phyloP scores from a whole-genome alignment of 2,113 vertebrate genomes.

The Panthera uncia region DNA sequence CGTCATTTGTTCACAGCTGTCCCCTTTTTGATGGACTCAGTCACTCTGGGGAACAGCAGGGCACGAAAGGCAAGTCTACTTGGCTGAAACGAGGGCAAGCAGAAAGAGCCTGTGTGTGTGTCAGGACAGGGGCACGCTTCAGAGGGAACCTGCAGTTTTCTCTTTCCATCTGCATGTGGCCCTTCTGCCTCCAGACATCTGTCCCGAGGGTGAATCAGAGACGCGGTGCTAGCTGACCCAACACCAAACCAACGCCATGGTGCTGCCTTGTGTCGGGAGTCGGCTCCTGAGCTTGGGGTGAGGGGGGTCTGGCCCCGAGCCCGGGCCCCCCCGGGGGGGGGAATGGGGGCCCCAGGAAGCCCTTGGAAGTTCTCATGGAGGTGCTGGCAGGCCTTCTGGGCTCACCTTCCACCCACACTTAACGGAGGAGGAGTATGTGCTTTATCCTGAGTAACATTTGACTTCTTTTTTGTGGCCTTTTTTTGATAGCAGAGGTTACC shows the following conservation, averaged over 20 bases:
- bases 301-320: too few relatives aligned
- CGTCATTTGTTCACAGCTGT: neutral
- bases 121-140: neutral
- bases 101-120: neutral
- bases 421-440: slow-evolving; percentile 48
- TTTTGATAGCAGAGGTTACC: slow-evolving; percentile 73
- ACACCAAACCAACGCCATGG: neutral
- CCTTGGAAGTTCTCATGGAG: neutral
- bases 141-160: neutral
- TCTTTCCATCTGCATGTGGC: neutral
- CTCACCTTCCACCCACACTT: slow-evolving; percentile 71
- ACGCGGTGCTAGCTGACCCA: slow-evolving; percentile 46
- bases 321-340: neutral
- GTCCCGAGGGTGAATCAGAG: neutral
- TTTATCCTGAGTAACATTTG: slow-evolving; percentile 67
- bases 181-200: neutral
- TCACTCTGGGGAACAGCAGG: neutral
- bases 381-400: slow-evolving; percentile 4
- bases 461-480: slow-evolving; percentile 80
- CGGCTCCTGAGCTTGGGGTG: neutral
- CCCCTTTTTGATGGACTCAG: neutral
- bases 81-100: neutral
- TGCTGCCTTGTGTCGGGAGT: neutral
- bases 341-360: neutral
- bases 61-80: neutral